A percentile compares a stretch with the other conserved stretches of the same genome.
Conservation (phyloP, 2,113 vertebrate genomes). For the Cheirogaleus medius region DNA sequence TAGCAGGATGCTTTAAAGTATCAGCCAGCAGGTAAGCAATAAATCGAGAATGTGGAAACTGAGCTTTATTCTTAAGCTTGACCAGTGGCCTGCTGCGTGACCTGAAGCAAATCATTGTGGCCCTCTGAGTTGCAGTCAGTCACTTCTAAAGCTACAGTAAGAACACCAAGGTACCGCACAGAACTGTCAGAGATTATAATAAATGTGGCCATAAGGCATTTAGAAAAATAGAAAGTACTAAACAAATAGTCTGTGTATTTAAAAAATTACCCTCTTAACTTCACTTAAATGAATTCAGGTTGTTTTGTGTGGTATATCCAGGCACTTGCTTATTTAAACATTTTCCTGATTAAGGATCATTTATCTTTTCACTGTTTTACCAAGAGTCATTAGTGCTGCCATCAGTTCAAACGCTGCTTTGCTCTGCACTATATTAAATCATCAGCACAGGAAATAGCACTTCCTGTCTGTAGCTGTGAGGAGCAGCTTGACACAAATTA, state of each 20-base stretch:
- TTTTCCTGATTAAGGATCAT: slow-evolving; percentile 70
- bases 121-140: not conserved
- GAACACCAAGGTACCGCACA: not conserved
- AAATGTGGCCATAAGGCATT: slow-evolving; percentile 44
- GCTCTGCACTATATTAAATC: slow-evolving; percentile 55
- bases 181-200: not conserved
- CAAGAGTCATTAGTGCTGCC: slow-evolving; percentile 55
- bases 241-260: slow-evolving; percentile 69
- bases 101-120: not conserved
- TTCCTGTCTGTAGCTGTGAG: slow-evolving; percentile 58
- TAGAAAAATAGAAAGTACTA: slow-evolving; percentile 50
- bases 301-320: slow-evolving; percentile 57
- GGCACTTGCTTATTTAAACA: slow-evolving; percentile 71
- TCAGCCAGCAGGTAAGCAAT: not conserved
- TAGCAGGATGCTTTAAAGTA: not conserved
- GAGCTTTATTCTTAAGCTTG: not conserved
- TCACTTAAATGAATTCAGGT: slow-evolving; percentile 55
- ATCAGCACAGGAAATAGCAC: slow-evolving; percentile 50
- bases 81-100: not conserved
- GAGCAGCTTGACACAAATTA: slow-evolving; percentile 50
- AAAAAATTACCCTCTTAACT: slow-evolving; percentile 64
- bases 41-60: not conserved
- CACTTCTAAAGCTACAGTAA: not conserved
- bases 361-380: slow-evolving; percentile 66
- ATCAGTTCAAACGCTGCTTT: not conserved